Percentiles rank a stretch among this genome's conserved stretches.
phyloP scores from a whole-genome alignment of 2,888 invertebrate species.

The Camponotus fellah region DNA sequence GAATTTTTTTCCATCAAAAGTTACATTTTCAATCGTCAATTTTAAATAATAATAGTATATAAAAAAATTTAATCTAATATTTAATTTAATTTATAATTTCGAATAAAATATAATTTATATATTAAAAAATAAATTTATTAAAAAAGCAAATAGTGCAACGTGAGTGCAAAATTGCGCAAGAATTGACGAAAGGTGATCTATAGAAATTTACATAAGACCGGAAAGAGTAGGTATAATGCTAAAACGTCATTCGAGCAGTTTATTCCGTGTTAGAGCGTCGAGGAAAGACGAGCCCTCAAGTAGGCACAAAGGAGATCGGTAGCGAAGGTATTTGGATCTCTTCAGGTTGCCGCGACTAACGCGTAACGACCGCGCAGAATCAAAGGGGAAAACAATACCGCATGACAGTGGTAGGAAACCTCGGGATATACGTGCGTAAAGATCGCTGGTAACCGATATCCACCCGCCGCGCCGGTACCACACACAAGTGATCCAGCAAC shows the following conservation, averaged over 20 bases:
- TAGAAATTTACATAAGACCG: conserved; percentile 61
- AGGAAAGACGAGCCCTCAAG: conserved; percentile 76
- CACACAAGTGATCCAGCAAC: conserved; percentile 68
- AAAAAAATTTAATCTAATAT: background rate
- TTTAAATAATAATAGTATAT: background rate
- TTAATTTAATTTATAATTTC: background rate
- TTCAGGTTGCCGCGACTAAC: conserved; percentile 63
- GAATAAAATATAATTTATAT: background rate
- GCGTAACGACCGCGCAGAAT: conserved; percentile 76
- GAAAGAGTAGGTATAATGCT: conserved; percentile 51
- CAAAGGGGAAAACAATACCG: conserved; percentile 83
- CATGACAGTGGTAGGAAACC: conserved; percentile 77
- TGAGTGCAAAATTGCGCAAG: conserved; percentile 4
- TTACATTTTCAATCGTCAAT: background rate
- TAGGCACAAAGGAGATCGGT: conserved; percentile 74
- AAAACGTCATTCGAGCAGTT: conserved; percentile 70
- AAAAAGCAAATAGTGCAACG: no score
- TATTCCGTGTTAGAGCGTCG: conserved; percentile 72
- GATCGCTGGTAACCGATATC: conserved; percentile 81
- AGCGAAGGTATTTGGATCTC: conserved; percentile 72
- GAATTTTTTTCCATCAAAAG: background rate
- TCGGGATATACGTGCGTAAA: conserved; percentile 53
- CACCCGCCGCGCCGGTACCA: conserved; percentile 66
- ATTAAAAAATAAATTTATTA: no score
- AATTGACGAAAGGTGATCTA: conserved; percentile 4